Percentiles rank a stretch among this genome's conserved stretches.
Evolutionary conservation across 2,797 vertebrate species (phyloP).

Genomic region (Chloroceryle amazona): DNA sequence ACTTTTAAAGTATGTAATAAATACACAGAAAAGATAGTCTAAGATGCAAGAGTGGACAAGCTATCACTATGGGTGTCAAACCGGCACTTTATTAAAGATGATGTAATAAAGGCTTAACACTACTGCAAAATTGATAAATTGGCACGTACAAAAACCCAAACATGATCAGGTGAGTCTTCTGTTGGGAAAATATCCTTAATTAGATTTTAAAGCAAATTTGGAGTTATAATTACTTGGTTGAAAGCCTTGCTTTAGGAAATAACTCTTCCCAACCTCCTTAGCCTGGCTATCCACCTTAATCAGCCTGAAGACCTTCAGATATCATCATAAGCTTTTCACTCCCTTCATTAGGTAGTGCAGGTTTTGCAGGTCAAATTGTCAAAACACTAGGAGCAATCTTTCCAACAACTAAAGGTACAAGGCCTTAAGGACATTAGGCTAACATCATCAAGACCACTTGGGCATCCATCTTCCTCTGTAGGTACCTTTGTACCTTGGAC

Average conservation of each 20-base stretch:
- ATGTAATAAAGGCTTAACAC: not conserved
- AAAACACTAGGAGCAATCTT: not conserved
- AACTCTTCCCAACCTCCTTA: not conserved
- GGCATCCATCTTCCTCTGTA: too few species aligned
- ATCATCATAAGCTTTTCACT: not conserved
- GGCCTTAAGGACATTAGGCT: not conserved
- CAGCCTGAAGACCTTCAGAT: not conserved
- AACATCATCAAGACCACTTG: accelerated
- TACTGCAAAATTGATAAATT: not conserved
- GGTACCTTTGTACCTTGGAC: not conserved
- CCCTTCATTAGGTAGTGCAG: not conserved
- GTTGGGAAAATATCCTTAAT: not conserved
- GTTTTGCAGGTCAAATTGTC: not conserved
- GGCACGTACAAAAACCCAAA: not conserved
- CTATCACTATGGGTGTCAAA: not conserved
- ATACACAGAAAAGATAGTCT: not conserved
- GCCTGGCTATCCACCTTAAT: not conserved
- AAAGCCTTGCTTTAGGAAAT: not conserved
- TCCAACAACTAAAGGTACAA: not conserved
- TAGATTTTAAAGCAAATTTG: not conserved
- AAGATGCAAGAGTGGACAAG: not conserved
- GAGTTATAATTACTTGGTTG: not conserved
- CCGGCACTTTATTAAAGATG: not conserved
- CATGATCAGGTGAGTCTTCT: not conserved
- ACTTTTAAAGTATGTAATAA: not conserved